These are phyloP conservation scores for Spheniscus mendiculus DNA, from an alignment of 2,113 vertebrate genomes.

Conservation along the genomic window DNA sequence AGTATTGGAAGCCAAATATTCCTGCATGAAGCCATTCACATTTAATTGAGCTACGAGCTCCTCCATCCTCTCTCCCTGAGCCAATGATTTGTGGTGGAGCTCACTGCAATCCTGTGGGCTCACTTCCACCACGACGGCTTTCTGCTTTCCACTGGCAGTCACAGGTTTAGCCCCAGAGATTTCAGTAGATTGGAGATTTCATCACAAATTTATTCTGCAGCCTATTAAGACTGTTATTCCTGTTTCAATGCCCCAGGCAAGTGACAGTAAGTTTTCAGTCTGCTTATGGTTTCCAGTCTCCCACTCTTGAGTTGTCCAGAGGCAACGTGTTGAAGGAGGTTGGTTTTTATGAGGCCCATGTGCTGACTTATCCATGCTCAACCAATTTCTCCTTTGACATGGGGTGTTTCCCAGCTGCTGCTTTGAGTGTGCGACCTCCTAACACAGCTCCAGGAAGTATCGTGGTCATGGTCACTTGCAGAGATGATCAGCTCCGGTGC, in stretches of 20 bases:
- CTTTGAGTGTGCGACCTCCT: neutral
- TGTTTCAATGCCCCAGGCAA: neutral
- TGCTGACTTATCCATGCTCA: neutral
- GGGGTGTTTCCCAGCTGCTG: neutral
- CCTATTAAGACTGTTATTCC: neutral
- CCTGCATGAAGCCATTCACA: neutral
- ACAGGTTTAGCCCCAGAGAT: neutral
- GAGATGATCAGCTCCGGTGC: too few relatives aligned
- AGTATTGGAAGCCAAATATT: neutral
- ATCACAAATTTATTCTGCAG: neutral
- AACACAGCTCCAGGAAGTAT: neutral
- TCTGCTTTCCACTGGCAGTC: neutral
- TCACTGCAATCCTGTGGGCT: neutral
- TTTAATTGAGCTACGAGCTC: neutral
- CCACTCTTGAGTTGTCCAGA: neutral
- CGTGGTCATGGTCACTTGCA: too few relatives aligned
- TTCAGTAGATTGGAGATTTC: neutral
- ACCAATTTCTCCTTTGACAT: neutral
- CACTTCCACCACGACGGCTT: neutral
- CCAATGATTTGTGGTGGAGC: neutral
- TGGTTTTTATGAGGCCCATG: neutral
- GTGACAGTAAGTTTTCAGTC: neutral
- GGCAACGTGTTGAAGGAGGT: neutral
- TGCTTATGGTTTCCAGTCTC: neutral
- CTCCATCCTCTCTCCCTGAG: neutral